These are phyloP conservation scores for Peromyscus aztecus DNA, from an alignment of 2,797 vertebrate species.

Conservation along the genomic window DNA sequence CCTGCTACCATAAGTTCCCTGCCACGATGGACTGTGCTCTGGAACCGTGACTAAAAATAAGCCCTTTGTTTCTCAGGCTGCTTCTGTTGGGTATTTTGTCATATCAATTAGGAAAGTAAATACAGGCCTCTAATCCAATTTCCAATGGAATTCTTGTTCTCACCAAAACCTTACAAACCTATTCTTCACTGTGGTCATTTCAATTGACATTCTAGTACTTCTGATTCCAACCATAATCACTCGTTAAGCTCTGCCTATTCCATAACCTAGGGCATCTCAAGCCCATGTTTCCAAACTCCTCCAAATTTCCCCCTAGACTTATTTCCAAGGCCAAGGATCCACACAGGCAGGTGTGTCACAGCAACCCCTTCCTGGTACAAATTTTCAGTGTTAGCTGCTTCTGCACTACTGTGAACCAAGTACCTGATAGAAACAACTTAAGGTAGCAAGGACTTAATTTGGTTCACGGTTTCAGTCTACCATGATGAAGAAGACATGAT, in stretches of 20 bases:
- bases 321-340: not conserved
- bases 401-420: not conserved
- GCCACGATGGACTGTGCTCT: not conserved
- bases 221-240: not conserved
- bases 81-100: not conserved
- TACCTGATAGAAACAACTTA: not conserved
- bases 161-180: not conserved
- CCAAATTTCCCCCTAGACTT: not conserved
- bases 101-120: not conserved
- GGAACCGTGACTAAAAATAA: not conserved
- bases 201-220: not conserved
- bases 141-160: not conserved
- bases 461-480: not conserved
- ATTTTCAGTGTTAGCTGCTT: not conserved
- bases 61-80: no score
- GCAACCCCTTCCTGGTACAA: not conserved
- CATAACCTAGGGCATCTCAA: not conserved
- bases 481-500: not conserved
- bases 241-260: not conserved
- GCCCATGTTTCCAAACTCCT: not conserved
- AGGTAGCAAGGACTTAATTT: not conserved
- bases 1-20: not conserved
- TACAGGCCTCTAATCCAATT: not conserved
- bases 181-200: not conserved
- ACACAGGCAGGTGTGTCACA: not conserved